A percentile compares a stretch with the other conserved stretches of the same genome.
Evolutionary conservation across 2,888 invertebrate genomes (phyloP).

Genomic region (Timema podura): DNA sequence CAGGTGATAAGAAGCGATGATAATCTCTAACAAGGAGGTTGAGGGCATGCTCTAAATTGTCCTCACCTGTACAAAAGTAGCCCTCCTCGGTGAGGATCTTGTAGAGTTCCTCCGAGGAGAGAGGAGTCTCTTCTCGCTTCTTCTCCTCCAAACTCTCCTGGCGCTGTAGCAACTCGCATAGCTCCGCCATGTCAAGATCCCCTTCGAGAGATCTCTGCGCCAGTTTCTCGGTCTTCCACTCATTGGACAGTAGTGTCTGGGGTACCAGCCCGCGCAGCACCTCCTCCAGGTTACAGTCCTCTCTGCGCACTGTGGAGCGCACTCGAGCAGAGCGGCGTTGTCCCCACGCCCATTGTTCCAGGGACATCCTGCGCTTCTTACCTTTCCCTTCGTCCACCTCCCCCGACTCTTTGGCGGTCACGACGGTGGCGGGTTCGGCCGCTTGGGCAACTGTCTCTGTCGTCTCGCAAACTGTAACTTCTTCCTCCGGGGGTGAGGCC

Average conservation of each 20-base stretch:
- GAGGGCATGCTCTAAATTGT: slow-evolving; percentile 39
- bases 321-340: slow-evolving; percentile 49
- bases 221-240: slow-evolving; percentile 18
- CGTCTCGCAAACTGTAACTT: no score
- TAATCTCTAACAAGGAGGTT: no score
- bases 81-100: slow-evolving; percentile 41
- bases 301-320: slow-evolving; percentile 55
- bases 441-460: no score
- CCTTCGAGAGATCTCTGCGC: slow-evolving; percentile 43
- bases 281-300: slow-evolving; percentile 58
- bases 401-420: neutral
- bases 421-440: no score
- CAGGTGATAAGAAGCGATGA: no score
- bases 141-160: slow-evolving; percentile 35
- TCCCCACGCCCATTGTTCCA: slow-evolving; percentile 75
- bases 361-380: slow-evolving; percentile 64
- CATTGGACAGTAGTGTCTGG: slow-evolving; percentile 48
- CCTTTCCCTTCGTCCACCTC: slow-evolving; percentile 51
- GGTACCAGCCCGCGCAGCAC: slow-evolving; percentile 65
- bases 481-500: no score
- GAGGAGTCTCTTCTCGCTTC: neutral
- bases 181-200: slow-evolving; percentile 52
- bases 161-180: slow-evolving; percentile 57
- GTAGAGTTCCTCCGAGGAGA: slow-evolving; percentile 33
- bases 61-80: slow-evolving; percentile 64